Evolutionary conservation across 2,888 invertebrate species (phyloP).

Genomic region (Stenoptilia bipunctidactyla): DNA sequence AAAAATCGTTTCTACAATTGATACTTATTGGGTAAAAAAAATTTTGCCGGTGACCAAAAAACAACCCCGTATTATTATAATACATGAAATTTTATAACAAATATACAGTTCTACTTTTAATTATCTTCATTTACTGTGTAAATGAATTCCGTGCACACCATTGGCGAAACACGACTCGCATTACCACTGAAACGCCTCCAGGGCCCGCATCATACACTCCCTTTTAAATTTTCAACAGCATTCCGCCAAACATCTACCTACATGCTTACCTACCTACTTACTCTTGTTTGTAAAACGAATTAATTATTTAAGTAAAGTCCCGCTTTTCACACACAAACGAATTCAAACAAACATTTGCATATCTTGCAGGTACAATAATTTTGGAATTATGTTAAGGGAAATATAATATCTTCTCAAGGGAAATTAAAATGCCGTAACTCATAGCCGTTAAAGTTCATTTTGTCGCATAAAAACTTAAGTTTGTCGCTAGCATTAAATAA

Average conservation of each 20-base stretch:
- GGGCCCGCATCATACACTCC: constrained; percentile 24
- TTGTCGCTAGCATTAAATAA: too few species aligned
- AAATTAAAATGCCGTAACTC: not conserved
- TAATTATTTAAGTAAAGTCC: constrained; percentile 42
- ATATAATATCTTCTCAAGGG: not conserved
- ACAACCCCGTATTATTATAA: too few species aligned
- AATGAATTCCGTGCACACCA: constrained; percentile 7
- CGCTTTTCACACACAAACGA: constrained; percentile 1
- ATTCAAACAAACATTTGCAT: not conserved
- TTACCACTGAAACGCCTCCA: constrained; percentile 31
- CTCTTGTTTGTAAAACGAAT: constrained; percentile 50
- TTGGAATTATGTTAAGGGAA: not conserved
- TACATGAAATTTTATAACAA: too few species aligned
- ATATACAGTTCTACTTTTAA: too few species aligned
- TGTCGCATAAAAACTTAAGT: too few species aligned
- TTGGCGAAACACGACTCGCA: constrained; percentile 22
- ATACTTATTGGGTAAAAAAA: too few species aligned
- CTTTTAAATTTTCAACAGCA: constrained; percentile 45
- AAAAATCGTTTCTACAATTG: too few species aligned
- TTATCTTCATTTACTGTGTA: constrained; percentile 6
- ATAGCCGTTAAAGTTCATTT: too few species aligned
- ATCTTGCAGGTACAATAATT: not conserved
- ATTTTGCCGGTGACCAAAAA: too few species aligned
- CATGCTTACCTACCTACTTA: constrained; percentile 22
- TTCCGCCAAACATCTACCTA: constrained; percentile 22